These are phyloP conservation scores for Rhinolophus sinicus DNA, from an alignment of 2,113 vertebrate species.

Conservation along the genomic window DNA sequence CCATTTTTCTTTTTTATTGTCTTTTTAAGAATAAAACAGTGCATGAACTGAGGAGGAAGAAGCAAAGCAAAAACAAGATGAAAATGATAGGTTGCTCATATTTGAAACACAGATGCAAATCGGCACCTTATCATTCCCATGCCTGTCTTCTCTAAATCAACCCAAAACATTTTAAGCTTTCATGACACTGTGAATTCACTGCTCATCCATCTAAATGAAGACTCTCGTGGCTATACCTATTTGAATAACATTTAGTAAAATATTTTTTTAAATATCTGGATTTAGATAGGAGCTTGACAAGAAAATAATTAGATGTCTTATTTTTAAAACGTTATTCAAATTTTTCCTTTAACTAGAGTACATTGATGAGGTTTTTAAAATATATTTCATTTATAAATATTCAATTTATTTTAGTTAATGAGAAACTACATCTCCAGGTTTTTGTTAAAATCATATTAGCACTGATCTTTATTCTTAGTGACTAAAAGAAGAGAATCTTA, in stretches of 20 bases:
- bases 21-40: background rate
- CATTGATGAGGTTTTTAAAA: background rate
- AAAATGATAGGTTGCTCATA: background rate
- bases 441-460: background rate
- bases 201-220: background rate
- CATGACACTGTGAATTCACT: background rate
- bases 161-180: background rate
- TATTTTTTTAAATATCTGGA: background rate
- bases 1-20: background rate
- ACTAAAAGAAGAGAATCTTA: background rate
- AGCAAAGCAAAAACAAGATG: background rate
- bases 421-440: background rate
- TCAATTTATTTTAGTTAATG: background rate
- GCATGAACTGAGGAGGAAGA: background rate
- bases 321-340: background rate
- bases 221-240: background rate
- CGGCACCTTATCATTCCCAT: background rate
- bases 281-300: background rate
- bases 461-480: background rate
- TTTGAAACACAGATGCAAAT: background rate
- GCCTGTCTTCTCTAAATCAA: background rate
- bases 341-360: background rate
- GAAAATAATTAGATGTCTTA: background rate
- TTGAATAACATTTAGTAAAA: background rate
- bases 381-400: background rate